Percentiles rank a stretch among this genome's conserved stretches.
phyloP scores from a whole-genome alignment of 1,140 invertebrate genomes.

The Nixonia krombeini region DNA sequence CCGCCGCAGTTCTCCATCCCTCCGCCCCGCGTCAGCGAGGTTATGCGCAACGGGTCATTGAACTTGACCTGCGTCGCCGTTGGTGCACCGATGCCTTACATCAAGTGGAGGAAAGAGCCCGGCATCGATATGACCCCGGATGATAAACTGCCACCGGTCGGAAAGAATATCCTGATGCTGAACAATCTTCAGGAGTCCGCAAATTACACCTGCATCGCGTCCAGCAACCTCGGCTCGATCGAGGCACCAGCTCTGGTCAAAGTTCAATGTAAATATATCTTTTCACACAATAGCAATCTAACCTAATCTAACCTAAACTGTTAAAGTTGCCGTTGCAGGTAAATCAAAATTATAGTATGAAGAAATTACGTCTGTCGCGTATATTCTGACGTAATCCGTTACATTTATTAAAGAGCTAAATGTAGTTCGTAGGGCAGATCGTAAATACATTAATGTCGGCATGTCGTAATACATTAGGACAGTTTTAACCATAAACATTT shows the following conservation, averaged over 20 bases:
- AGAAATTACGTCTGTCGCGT: too few species aligned
- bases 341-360: too few species aligned
- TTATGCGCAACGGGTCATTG: conserved; percentile 89
- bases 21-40: conserved; percentile 85
- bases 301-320: too few species aligned
- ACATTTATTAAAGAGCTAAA: too few species aligned
- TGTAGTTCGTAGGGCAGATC: too few species aligned
- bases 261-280: conserved; percentile 92
- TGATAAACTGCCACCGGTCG: conserved; percentile 87
- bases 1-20: conserved; percentile 95
- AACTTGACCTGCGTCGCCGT: conserved; percentile 97
- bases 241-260: conserved; percentile 89
- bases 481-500: too few species aligned
- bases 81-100: conserved; percentile 97
- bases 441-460: too few species aligned
- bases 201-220: conserved; percentile 97
- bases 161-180: conserved; percentile 88
- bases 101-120: conserved; percentile 93
- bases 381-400: too few species aligned
- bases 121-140: conserved; percentile 87
- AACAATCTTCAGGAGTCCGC: conserved; percentile 91
- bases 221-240: conserved; percentile 93
- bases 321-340: too few species aligned
- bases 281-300: too few species aligned
- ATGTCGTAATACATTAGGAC: too few species aligned